Evolutionary conservation across 2,888 invertebrate genomes (phyloP), one percentile per base, ranked within the genome.

Genomic region (Noctua pronuba): DNA sequence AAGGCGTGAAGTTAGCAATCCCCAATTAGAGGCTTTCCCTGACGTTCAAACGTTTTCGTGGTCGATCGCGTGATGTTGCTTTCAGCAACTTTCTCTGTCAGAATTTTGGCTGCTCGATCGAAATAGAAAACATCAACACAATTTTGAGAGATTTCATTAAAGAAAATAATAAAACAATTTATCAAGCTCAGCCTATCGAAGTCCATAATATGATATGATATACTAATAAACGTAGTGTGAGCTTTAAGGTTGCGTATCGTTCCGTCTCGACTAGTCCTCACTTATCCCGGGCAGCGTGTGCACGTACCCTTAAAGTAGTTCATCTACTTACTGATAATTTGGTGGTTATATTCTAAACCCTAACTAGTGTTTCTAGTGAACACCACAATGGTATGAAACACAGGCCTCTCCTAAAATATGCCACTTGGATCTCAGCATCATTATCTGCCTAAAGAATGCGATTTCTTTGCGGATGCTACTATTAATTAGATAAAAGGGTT

Each of bases 81-180:
- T 58, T 18, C 28, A 62, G 35, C 28, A 13, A 73, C 69, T 84
- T 83, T 83, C 83, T 44, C 76, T 38, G n/a, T 18, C 31, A 58
- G n/a, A 28, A 75, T 66, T 64, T 62, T 8, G 75, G 13, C n/a
- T 66, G n/a, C 21, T 62, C 21, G 66, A 55, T 35, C 38, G 4
- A 64, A 55, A 18, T 16, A n/a, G 21, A 49, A 28, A 28, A 31
- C 31, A 31, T 60, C 18, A 31, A 31, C 28, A 16, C 16, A 31
- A 60, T 31, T 31, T 11, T 7, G 11, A 31, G 24, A 13, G 35
- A 31, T 31, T 31, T 18, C 4, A 28, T 60, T 1, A 8, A 52
- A 44, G 10, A 28, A n/a, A 46, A 72, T n/a, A 18, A 35, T 10
- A 11, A 49, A 74, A n/a, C 8, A 60, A 7, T 55, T 4, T 44